Conservation (phyloP, 2,888 invertebrate species). For the Sinelater perroti region DNA sequence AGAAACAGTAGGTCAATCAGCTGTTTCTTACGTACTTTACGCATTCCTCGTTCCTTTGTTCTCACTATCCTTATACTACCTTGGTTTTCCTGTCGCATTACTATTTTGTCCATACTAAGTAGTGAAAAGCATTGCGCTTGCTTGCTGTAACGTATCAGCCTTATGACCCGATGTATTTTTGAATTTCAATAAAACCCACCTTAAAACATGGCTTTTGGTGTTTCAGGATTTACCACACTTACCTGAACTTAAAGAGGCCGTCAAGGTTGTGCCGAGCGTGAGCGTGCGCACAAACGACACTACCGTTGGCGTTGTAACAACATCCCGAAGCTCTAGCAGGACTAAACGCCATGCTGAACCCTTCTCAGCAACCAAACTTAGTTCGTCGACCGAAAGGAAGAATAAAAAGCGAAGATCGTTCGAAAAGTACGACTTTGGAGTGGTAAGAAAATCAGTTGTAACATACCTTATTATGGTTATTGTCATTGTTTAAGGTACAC, state of each 20-base stretch:
- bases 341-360: constrained; percentile 56
- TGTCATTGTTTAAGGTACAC: no score
- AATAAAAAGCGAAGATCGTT: constrained; percentile 68
- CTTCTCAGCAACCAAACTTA: constrained; percentile 40
- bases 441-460: constrained; percentile 70
- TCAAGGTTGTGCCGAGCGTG: constrained; percentile 3
- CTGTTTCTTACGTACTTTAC: constrained; percentile 24
- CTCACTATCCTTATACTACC: constrained; percentile 39
- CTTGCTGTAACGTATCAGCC: constrained; percentile 15
- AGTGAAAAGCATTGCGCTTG: not conserved
- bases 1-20: constrained; percentile 50
- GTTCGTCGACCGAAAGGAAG: constrained; percentile 51
- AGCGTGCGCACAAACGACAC: constrained; percentile 2
- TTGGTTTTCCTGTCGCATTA: constrained; percentile 39
- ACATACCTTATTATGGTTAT: no score
- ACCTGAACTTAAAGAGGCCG: constrained; percentile 46
- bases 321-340: constrained; percentile 40
- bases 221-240: constrained; percentile 58
- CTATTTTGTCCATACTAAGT: constrained; percentile 48
- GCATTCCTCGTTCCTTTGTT: constrained; percentile 26
- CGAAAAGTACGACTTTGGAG: constrained; percentile 63
- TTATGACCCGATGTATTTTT: constrained; percentile 21
- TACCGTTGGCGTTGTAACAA: constrained; percentile 9
- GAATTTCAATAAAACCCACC: no score
- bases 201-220: constrained; percentile 29